Evolutionary conservation across 2,797 vertebrate genomes (phyloP), one percentile per base, ranked within the genome.

Genomic region (Lithobates pipiens): DNA sequence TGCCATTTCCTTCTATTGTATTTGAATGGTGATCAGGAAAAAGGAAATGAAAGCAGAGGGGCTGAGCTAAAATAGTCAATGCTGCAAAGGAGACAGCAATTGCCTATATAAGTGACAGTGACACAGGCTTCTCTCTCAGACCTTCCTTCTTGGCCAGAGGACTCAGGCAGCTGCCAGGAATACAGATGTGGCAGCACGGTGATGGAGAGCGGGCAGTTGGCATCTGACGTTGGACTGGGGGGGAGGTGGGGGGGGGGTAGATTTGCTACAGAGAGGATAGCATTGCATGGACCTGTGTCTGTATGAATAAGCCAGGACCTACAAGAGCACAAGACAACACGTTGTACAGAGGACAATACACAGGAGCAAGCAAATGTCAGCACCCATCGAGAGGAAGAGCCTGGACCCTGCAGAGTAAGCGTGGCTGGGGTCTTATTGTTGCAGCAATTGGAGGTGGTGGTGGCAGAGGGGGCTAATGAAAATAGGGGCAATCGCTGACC

Each of bases 21-120:
- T 95, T 95, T 95, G 93, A 94, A 96, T 96, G 96, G 97, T 96
- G 97, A 97, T 96, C 97, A 99, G 97, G 98, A 98, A 99, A 96
- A 95, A 96, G 96, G 96, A 97, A 97, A 97, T 95, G 96, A 97
- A 96, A 96, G 74, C 95, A 91, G 90, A 89, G 85, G 80, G 85
- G 85, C 80, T 23, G 85, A 78, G 80, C 85, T 68, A 72, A 89
- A 89, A 91, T 91, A 90, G 86, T 83, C 85, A 88, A 89, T 88
- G 86, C 65, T 75, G 88, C 73, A 71, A 34, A 70, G 68, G 79
- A 78, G 84, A 81, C 78, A 76, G 23, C 77, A 36, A 34, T 69
- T 72, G 10, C 73, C 93, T 91, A 92, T 92, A 93, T 94, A 92
- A 92, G 92, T 93, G 88, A 91, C 67, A 84, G 76, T 88, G 86